These are phyloP conservation scores for Actinernus sp. DNA, from an alignment of 92 coral and sea anemone genomes.

Conservation along the genomic window DNA sequence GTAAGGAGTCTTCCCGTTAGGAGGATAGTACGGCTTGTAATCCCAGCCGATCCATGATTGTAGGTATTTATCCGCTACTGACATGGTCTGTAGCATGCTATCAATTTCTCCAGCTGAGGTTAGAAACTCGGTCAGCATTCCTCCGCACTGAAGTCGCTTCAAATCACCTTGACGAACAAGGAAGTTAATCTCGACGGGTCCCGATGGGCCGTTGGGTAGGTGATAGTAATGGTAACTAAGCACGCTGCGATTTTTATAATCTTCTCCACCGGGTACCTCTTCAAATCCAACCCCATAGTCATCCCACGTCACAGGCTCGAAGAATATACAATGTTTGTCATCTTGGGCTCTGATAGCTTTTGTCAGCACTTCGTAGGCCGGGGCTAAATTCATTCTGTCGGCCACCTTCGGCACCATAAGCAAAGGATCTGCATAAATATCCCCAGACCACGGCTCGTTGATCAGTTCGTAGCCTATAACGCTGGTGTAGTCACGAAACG, in stretches of 20 bases:
- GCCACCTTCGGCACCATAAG: constrained; percentile 85
- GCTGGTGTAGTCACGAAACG: constrained; percentile 75
- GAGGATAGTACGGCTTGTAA: constrained; percentile 79
- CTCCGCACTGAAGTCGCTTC: constrained; percentile 82
- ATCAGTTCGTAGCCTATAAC: constrained; percentile 95
- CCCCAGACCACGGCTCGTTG: constrained; percentile 98
- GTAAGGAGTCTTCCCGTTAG: constrained; percentile 8
- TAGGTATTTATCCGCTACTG: constrained; percentile 74
- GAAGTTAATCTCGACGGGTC: constrained; percentile 69
- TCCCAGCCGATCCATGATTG: constrained; percentile 99
- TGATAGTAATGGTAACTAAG: constrained; percentile 91
- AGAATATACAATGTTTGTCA: constrained; percentile 86
- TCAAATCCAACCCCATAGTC: constrained; percentile 93
- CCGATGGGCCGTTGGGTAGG: constrained; percentile 61
- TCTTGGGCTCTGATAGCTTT: constrained; percentile 88
- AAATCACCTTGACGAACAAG: constrained; percentile 71
- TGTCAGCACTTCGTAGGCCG: constrained; percentile 86
- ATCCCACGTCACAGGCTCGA: constrained; percentile 97
- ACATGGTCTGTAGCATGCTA: constrained; percentile 74
- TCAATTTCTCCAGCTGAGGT: constrained; percentile 40
- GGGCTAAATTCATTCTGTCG: constrained; percentile 83
- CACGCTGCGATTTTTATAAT: constrained; percentile 88
- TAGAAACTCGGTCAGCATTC: constrained; percentile 90
- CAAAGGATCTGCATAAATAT: constrained; percentile 84
- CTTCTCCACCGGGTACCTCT: constrained; percentile 88